These are phyloP conservation scores for Pseudotriccus pelzelni DNA, from an alignment of 2,797 vertebrate genomes.

Conservation along the genomic window DNA sequence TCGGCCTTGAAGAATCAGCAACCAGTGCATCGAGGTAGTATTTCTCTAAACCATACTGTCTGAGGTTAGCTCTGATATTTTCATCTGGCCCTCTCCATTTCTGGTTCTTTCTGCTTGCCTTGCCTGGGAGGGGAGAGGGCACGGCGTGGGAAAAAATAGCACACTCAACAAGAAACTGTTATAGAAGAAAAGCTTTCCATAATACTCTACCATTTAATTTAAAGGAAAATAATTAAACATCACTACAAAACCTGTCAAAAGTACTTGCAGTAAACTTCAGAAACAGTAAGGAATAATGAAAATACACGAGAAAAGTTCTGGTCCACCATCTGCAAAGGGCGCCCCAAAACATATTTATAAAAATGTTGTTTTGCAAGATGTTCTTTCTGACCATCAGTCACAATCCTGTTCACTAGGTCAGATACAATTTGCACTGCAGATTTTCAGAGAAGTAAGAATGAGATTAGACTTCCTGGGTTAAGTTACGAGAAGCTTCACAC, in stretches of 20 bases:
- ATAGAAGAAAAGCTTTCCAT: background rate
- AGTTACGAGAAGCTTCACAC: background rate
- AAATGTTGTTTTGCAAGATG: background rate
- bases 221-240: background rate
- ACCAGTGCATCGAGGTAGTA: slow-evolving; percentile 91
- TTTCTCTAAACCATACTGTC: slow-evolving; percentile 91
- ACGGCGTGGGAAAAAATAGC: background rate
- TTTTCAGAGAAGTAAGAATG: background rate
- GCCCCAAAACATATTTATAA: background rate
- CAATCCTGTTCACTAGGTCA: background rate
- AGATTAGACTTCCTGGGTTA: background rate
- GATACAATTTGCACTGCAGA: background rate
- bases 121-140: slow-evolving; percentile 75
- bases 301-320: background rate
- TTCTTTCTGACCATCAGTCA: background rate
- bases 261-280: background rate
- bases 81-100: slow-evolving; percentile 98
- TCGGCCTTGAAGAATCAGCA: slow-evolving; percentile 89
- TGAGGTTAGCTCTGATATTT: slow-evolving; percentile 94
- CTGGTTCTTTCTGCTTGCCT: slow-evolving; percentile 94
- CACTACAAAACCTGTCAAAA: background rate
- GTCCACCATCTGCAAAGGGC: background rate
- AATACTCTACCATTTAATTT: background rate
- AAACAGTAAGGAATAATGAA: background rate
- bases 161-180: background rate